Evolutionary conservation across 2,113 vertebrate species (phyloP).

Genomic region (Chaetorhynchus papuensis): DNA sequence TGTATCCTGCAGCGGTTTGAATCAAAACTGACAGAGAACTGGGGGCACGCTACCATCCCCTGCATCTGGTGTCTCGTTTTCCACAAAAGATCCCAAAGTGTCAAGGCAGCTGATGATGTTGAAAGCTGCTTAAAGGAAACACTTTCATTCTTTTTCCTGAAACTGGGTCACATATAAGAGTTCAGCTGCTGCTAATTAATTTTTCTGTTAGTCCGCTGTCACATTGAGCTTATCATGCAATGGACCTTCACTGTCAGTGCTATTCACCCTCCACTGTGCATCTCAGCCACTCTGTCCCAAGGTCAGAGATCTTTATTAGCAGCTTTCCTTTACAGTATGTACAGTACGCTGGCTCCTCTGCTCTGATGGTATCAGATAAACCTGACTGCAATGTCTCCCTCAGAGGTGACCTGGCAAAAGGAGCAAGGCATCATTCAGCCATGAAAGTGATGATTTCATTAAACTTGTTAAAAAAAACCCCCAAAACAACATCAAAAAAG

Average conservation of each 20-base stretch:
- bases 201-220: background rate
- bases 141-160: background rate
- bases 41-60: background rate
- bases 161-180: background rate
- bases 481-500: rapidly evolving
- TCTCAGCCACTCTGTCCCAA: background rate
- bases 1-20: background rate
- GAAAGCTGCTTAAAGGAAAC: background rate
- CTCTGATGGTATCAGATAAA: background rate
- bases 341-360: background rate
- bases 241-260: background rate
- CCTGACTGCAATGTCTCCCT: background rate
- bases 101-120: background rate
- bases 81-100: background rate
- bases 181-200: conserved; percentile 17
- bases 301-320: background rate
- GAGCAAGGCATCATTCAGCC: background rate
- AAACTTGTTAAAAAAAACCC: background rate
- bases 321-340: background rate
- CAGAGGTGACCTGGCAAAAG: background rate
- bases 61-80: background rate
- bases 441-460: background rate
- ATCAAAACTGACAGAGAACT: background rate
- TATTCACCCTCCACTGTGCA: background rate
- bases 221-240: background rate